Base-by-base conservation (phyloP, 2,113 vertebrate genomes). In the Vulpes lagopus region DNA sequence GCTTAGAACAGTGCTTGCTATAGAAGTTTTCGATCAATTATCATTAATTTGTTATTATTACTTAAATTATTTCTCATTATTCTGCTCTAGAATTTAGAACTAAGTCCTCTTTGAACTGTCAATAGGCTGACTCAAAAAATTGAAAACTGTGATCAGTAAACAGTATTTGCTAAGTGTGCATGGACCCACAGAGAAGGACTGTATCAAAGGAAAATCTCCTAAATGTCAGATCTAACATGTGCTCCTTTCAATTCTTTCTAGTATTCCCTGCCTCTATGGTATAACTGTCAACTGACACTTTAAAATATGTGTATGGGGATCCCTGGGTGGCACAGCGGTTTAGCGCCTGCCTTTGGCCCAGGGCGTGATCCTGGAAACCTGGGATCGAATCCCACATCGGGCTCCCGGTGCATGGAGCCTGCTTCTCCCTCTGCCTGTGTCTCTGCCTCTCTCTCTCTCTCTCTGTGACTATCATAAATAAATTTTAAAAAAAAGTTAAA, bases 161-260 rank as follows among this genome's bases (percentile, higher is more conserved):
- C 0, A 35, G 15, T 5, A 19, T 25, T 87, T 64, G 19, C 43
- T 5, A 9, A 25, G 59, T 8, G 3, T 11, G 53, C 64, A 20
- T 4, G 30, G 30, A 35, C 22, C 35, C 12, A 0, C 0, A 0
- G 19, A 82, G 25, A 55, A 43, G 59, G 10, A 20, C 3, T 35
- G 35, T 35, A 35, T 27, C 11, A 3, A 20, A 38, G 65, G 35
- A 49, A 38, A 43, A 19, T 69, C 23, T 19, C 32, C 38, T 38
- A 7, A 9, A 49, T 17, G 23, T 6, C 74, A 15, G 22, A 59
- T 49, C 25, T 57, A 30, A 65, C 3, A n/a, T 30, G n/a, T 27
- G 2, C 25, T 20, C 16, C 35, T 71, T 14, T 3, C 38, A 10
- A 14, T 59, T 57, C 49, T 78, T 25, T 60, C 30, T 11, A 0